A percentile compares a stretch with the other conserved stretches of the same genome.
phyloP scores from a whole-genome alignment of 64 coral and sea anemone species.

The Pocillopora verrucosa region DNA sequence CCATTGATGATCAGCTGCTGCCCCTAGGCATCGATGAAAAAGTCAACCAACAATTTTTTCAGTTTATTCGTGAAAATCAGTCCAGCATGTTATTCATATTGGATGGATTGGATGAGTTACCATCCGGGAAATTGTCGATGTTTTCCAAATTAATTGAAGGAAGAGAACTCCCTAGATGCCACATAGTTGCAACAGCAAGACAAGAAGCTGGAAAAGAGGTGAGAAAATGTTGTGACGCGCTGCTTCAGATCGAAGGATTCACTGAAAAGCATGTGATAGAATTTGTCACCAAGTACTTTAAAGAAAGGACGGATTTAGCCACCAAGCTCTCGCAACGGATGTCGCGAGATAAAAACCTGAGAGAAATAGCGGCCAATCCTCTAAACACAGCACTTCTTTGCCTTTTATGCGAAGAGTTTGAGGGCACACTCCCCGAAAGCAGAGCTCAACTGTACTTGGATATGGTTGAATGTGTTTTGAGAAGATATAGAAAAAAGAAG shows the following conservation, averaged over 20 bases:
- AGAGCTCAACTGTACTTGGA: too few species aligned
- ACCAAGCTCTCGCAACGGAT: too few species aligned
- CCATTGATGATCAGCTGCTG: slow-evolving; percentile 33
- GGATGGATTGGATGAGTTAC: slow-evolving; percentile 33
- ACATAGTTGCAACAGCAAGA: not conserved
- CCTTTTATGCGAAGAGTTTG: too few species aligned
- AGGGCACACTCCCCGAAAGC: too few species aligned
- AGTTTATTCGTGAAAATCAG: slow-evolving; percentile 21
- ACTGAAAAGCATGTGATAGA: not conserved
- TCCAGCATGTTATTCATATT: slow-evolving; percentile 15
- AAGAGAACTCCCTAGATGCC: not conserved
- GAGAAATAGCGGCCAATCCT: too few species aligned
- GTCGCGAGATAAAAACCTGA: not conserved
- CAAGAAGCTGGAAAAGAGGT: not conserved
- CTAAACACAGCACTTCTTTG: too few species aligned
- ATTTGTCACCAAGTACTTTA: not conserved
- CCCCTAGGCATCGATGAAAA: slow-evolving; percentile 16
- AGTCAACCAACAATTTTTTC: not conserved
- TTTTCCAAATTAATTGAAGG: not conserved
- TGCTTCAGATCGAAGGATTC: slow-evolving; percentile 20
- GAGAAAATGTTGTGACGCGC: slow-evolving; percentile 31
- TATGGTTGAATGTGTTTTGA: too few species aligned
- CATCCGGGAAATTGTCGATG: not conserved
- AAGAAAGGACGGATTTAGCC: not conserved
- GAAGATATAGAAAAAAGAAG: too few species aligned